These are phyloP conservation scores for Drosophila baimaii DNA, from an alignment of 1,140 invertebrate species.

Conservation along the genomic window DNA sequence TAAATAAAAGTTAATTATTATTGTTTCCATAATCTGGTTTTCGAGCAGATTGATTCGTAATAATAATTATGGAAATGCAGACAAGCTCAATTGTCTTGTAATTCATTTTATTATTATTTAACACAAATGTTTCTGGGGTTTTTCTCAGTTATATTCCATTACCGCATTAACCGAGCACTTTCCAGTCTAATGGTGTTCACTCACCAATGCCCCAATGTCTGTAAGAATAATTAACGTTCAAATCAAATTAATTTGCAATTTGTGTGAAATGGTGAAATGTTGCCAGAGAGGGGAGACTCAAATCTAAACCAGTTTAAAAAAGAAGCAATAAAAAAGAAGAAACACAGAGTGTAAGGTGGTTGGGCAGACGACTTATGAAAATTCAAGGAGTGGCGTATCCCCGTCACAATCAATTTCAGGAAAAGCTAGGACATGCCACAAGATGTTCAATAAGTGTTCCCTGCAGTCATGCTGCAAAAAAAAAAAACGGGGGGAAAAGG, in stretches of 20 bases:
- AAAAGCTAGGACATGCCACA: constrained; percentile 16
- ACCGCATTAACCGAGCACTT: not conserved
- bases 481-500: not conserved
- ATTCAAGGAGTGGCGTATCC: not conserved
- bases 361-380: not conserved
- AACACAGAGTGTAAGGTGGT: not conserved
- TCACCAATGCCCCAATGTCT: constrained; percentile 35
- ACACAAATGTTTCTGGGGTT: not conserved
- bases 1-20: constrained; percentile 1
- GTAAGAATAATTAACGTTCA: constrained; percentile 63
- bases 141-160: constrained; percentile 4
- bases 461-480: constrained; percentile 36
- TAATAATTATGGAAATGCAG: too few relatives aligned
- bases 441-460: constrained; percentile 72
- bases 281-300: not conserved
- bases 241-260: constrained; percentile 77
- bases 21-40: not conserved
- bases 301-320: constrained; percentile 2
- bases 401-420: constrained; percentile 47
- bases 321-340: not conserved
- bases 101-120: not conserved
- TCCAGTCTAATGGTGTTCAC: constrained; percentile 3
- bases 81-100: too few relatives aligned
- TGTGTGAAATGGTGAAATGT: constrained; percentile 22
- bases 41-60: not conserved